Evolutionary conservation across 1,140 invertebrate genomes (phyloP), one percentile per base, ranked within the genome.

Genomic region (Zaprionus tsacasi): DNA sequence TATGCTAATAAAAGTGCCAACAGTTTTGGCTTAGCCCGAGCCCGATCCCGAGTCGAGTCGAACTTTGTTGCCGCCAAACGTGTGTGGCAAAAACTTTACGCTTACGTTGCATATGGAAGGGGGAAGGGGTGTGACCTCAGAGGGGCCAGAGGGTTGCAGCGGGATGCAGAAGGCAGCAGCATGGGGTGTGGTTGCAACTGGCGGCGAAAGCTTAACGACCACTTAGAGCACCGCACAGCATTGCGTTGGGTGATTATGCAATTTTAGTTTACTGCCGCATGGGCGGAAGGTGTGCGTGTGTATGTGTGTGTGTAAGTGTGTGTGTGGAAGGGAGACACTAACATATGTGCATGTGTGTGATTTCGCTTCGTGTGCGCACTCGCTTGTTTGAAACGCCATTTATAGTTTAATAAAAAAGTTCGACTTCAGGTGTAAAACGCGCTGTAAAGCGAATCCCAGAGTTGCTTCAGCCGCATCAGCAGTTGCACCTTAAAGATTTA

Each of bases 1-100:
- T 86, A 86, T 86, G 82, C 82, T 87, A 86, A 86, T 86, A 86
- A 86, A 86, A 79, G 82, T 78, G 75, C 55, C 65, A 78, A 55
- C 67, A 71, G 54, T 67, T 70, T 30, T 54, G 66, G 48, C 55
- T 60, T 59, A 30, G 27, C 6, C 6, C 33, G 33, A 63, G 64
- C 59, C 61, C 69, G 60, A 21, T 21, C 21, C 21, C 21, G 21
- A 21, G 21, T 2, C 1, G 21, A 54, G 50, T 60, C 67, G 35
- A 79, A 76, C 69, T 68, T 64, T 66, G 60, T 63, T 79, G 59
- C 35, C 72, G 40, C 40, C 40, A 45, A 45, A 75, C 68, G 68
- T 55, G 43, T 75, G 73, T 59, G 67, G 68, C 68, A 43, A 55
- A 70, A 76, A 76, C 55, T 76, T 76, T 76, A 40, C 67, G 17